Evolutionary conservation across 2,113 vertebrate genomes (phyloP), one percentile per base, ranked within the genome.

Genomic region (Perccottus glenii): DNA sequence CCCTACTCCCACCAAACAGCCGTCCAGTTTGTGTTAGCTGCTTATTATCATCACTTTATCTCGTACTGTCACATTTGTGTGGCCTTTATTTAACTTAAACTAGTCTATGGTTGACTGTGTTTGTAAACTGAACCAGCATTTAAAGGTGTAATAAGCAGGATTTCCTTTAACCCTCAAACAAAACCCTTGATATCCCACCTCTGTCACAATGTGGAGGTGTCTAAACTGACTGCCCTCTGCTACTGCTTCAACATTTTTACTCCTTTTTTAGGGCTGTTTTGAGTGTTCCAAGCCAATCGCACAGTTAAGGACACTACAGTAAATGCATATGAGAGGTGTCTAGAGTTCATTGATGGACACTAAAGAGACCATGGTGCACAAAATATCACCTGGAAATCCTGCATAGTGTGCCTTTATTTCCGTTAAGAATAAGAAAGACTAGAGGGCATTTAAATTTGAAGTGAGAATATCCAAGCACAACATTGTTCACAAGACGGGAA

Each of bases 11-110:
- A 75, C 60, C 69, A n/a, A 36, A 50, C 60, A 51, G 59, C 56
- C n/a, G 4, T 27, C 45, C 49, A 52, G 46, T 9, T 14, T 11
- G 2, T 50, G 11, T 43, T 0, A 35, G 47, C 51, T 11, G 15
- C 38, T 16, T 52, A 11, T 62, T 0, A 4, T 42, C 33, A 47
- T 36, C 2, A 15, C 6, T 3, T 12, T 47, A 12, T 19, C 0
- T 57, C 33, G 4, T 27, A 5, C 15, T 11, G 61, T 14, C 38
- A 36, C 5, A 15, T 6, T 32, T 64, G 36, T 65, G 57, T 66
- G 73, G 64, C 77, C 58, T 82, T 82, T 36, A 11, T 68, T 60
- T 60, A 62, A 27, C 15, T 3, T 38, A n/a, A 51, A 47, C 19
- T 44, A 19, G 16, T 46, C 15, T 10, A 47, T 16, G 16, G 42